Evolutionary conservation across 2,797 vertebrate genomes (phyloP).

Genomic region (Lerista edwardsae): DNA sequence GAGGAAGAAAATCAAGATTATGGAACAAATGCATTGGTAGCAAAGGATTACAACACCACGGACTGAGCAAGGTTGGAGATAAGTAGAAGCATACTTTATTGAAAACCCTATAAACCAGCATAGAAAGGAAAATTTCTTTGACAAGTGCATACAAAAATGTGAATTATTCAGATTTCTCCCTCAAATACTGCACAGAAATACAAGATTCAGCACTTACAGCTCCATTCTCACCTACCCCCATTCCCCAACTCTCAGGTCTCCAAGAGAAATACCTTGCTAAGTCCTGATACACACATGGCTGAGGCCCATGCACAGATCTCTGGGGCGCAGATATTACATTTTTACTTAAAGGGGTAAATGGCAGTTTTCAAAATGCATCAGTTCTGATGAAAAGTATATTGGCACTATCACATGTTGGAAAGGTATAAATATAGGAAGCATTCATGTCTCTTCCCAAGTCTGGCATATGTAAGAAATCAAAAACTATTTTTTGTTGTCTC

Average conservation of each 20-base stretch:
- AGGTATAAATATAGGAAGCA: not conserved
- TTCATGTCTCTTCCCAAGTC: rapidly evolving
- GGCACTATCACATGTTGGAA: not conserved
- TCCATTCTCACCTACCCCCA: too few species aligned
- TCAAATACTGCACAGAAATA: not conserved
- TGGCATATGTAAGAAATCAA: rapidly evolving
- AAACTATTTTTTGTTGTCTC: not conserved
- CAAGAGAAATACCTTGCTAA: not conserved
- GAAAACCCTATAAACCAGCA: slow-evolving; percentile 16
- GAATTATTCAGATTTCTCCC: not conserved
- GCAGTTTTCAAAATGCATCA: slow-evolving; percentile 21
- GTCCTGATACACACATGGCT: not conserved
- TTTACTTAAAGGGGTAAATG: slow-evolving; percentile 46
- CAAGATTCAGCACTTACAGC: not conserved
- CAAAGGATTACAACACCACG: slow-evolving; percentile 24
- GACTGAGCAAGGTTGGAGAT: not conserved
- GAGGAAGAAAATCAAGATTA: slow-evolving; percentile 36
- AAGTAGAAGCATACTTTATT: slow-evolving; percentile 36
- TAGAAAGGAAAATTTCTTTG: slow-evolving; percentile 25
- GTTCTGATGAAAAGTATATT: not conserved
- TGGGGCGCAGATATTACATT: slow-evolving; percentile 17
- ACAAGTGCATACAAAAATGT: not conserved
- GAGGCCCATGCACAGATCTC: not conserved
- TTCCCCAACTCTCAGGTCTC: not conserved
- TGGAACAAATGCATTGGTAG: not conserved